Evolutionary conservation across 2,113 vertebrate genomes (phyloP).

Genomic region (Beaufortia kweichowensis): DNA sequence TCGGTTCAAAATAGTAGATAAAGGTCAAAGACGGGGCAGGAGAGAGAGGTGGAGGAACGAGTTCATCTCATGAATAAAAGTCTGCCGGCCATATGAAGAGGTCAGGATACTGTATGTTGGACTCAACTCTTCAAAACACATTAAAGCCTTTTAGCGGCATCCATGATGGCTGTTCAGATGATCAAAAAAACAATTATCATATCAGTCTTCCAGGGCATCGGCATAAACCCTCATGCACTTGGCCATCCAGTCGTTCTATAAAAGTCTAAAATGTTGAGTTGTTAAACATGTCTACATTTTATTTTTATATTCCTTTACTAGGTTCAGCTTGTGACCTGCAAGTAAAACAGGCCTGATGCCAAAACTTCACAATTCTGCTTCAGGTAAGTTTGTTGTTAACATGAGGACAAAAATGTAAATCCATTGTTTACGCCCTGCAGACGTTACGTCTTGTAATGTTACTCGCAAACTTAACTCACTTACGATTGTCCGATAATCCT

Average conservation of each 20-base stretch:
- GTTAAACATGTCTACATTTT: too few species aligned
- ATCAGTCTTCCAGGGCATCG: background rate
- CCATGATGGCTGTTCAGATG: conserved; percentile 37
- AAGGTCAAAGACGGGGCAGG: conserved; percentile 56
- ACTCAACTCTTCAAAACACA: conserved; percentile 25
- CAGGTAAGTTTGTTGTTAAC: background rate
- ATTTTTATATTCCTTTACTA: too few species aligned
- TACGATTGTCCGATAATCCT: too few species aligned
- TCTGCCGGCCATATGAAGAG: conserved; percentile 27
- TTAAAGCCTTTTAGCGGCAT: conserved; percentile 33
- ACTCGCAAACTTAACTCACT: too few species aligned
- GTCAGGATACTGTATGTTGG: conserved; percentile 10
- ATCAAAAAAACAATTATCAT: conserved; percentile 32
- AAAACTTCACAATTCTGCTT: too few species aligned
- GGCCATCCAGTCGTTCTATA: too few species aligned
- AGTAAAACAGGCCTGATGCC: too few species aligned
- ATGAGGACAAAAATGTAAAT: too few species aligned
- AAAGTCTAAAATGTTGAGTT: too few species aligned
- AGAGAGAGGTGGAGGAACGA: background rate
- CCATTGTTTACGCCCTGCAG: too few species aligned
- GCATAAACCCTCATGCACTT: background rate
- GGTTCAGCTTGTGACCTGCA: too few species aligned
- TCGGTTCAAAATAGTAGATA: conserved; percentile 51
- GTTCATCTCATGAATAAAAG: conserved; percentile 16
- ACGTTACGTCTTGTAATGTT: too few species aligned